Evolutionary conservation across 2,888 invertebrate genomes (phyloP), one percentile per base, ranked within the genome.

Genomic region (Mesorhabditis belari): DNA sequence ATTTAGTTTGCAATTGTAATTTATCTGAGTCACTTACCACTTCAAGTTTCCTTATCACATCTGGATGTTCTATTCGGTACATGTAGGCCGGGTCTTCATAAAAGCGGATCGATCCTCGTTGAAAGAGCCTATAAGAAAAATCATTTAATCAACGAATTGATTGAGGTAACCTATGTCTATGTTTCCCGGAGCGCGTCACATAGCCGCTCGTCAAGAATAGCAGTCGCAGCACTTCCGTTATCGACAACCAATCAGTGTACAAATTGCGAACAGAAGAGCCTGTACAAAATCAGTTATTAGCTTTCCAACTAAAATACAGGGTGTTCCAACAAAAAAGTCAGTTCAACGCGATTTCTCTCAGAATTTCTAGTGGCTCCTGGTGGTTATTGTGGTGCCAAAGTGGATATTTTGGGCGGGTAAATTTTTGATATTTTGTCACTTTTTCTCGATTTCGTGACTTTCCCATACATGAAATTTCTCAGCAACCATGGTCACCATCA

Each of bases 61-160:
- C 86, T 0, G 91, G 87, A 64, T 88, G 86, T 26, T 86, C 83
- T 62, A 88, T 82, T 44, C 89, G 86, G 67, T 95, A 85, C 25
- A 87, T 84, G 53, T 92, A 85, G 0, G 90, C 93, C 0, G 94
- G 90, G 84, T 96, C 95, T 82, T 95, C 94, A 58, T 86, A 86
- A 73, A 88, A 87, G 59, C 87, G 44, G 44, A 35, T 35, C 12
- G 44, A 35, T 9, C 44, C 44, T 17, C 44, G 44, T 35, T 35
- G 44, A n/a, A 35, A 35, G 12, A 35, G 44, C 44, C 44, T 35
- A 35, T 17, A 35, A 35, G 44, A n/a, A 9, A 35, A 35, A 17
- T 35, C 44, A 35, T 35, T n/a, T 1, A n/a, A 9, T 35, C n/a
- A 17, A 35, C 12, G 12, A n/a, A 9, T n/a, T 17, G 44, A 9